Conservation (phyloP, 2,888 invertebrate species). For the Ochropleura leucogaster region DNA sequence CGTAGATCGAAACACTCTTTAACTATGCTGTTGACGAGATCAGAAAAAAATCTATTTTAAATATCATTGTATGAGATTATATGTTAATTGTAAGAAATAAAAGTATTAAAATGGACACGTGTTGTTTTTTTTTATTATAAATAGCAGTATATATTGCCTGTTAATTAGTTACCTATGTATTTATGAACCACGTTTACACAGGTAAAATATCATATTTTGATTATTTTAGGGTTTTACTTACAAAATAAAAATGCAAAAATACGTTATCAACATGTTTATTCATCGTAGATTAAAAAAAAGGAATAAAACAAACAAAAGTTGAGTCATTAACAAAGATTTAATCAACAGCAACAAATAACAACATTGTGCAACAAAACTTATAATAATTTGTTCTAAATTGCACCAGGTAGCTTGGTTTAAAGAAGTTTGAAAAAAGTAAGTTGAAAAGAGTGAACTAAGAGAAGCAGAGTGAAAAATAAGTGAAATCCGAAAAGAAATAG, state of each 20-base stretch:
- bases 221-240: no score
- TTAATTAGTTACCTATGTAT: no score
- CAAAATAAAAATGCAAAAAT: constrained; percentile 37
- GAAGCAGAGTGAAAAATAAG: background rate
- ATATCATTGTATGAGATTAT: constrained; percentile 88
- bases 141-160: background rate
- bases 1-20: constrained; percentile 71
- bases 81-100: constrained; percentile 88
- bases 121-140: background rate
- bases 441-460: background rate
- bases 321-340: constrained; percentile 72
- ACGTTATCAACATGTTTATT: constrained; percentile 42
- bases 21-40: constrained; percentile 83
- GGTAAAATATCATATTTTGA: no score
- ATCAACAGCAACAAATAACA: constrained; percentile 75
- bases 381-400: constrained; percentile 73
- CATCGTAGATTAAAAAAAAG: constrained; percentile 20
- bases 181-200: no score
- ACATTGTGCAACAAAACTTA: constrained; percentile 71
- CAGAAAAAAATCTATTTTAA: constrained; percentile 89
- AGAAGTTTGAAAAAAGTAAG: constrained; percentile 4
- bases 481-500: background rate
- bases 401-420: constrained; percentile 77
- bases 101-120: constrained; percentile 68
- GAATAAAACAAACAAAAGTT: constrained; percentile 62